These are phyloP conservation scores for Formica exsecta DNA, from an alignment of 1,140 invertebrate species.

Conservation along the genomic window DNA sequence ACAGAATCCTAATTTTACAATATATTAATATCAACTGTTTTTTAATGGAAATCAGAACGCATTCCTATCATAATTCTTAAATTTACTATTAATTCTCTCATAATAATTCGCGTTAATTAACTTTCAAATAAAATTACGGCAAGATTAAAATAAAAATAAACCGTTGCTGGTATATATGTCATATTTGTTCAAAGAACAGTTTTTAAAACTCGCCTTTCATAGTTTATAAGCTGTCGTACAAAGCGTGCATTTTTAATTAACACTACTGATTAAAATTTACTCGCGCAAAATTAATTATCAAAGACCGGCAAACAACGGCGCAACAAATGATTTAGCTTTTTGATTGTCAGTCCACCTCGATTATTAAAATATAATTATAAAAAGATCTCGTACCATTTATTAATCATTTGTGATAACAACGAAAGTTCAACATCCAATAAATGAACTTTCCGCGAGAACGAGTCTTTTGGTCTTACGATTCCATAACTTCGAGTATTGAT, in stretches of 20 bases:
- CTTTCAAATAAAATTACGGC: neutral
- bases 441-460: conserved; percentile 24
- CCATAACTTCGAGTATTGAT: conserved; percentile 45
- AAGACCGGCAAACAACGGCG: neutral
- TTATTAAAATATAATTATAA: conserved; percentile 18
- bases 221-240: neutral
- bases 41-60: neutral
- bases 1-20: neutral
- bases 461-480: neutral
- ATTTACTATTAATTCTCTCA: neutral
- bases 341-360: neutral
- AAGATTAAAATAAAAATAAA: neutral
- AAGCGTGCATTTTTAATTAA: conserved; percentile 51
- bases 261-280: neutral
- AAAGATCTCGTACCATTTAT: neutral
- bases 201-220: neutral
- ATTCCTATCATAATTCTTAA: neutral
- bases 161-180: neutral
- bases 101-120: conserved; percentile 2
- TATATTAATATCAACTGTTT: neutral
- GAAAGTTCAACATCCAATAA: conserved; percentile 53
- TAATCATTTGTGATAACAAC: conserved; percentile 37
- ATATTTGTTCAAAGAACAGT: conserved; percentile 8
- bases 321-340: conserved; percentile 27
- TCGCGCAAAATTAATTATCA: neutral